Conservation (phyloP, 1,140 invertebrate genomes). For the Panonychus citri region DNA sequence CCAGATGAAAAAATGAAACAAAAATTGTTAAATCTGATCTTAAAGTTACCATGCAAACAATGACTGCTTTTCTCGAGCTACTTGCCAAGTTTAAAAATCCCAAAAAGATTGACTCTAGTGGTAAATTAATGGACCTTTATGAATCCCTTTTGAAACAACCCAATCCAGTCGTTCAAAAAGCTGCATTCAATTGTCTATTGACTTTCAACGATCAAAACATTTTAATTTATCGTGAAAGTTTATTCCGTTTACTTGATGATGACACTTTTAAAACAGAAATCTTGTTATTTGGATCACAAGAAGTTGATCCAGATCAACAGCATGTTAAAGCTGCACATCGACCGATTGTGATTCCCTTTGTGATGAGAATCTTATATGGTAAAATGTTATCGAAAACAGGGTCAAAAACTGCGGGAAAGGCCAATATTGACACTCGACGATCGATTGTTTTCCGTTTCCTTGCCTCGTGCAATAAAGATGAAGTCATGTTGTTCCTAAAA, state of each 20-base stretch:
- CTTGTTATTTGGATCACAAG: slow-evolving; percentile 33
- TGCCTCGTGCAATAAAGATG: slow-evolving; percentile 46
- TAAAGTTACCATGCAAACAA: slow-evolving; percentile 3
- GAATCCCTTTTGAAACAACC: slow-evolving; percentile 42
- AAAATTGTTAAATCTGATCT: background rate
- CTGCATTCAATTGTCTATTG: slow-evolving; percentile 56
- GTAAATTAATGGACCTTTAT: slow-evolving; percentile 19
- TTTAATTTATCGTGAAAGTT: slow-evolving; percentile 43
- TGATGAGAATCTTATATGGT: slow-evolving; percentile 61
- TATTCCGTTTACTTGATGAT: slow-evolving; percentile 55
- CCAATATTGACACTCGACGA: slow-evolving; percentile 38
- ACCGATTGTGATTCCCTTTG: slow-evolving; percentile 43
- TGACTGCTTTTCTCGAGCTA: slow-evolving; percentile 24
- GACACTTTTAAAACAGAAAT: slow-evolving; percentile 65
- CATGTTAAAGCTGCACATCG: slow-evolving; percentile 45
- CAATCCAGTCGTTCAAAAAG: slow-evolving; percentile 51
- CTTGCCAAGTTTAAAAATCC: slow-evolving; percentile 59
- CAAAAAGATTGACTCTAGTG: slow-evolving; percentile 44
- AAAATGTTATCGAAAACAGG: slow-evolving; percentile 59
- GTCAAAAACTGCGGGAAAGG: slow-evolving; percentile 41
- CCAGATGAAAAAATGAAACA: background rate
- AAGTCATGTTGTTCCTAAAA: slow-evolving; percentile 50
- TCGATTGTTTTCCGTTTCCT: slow-evolving; percentile 59
- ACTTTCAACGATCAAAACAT: slow-evolving; percentile 56
- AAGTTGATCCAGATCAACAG: slow-evolving; percentile 41